These are phyloP conservation scores for Bos indicus DNA, from an alignment of 2,113 vertebrate species.

Conservation along the genomic window DNA sequence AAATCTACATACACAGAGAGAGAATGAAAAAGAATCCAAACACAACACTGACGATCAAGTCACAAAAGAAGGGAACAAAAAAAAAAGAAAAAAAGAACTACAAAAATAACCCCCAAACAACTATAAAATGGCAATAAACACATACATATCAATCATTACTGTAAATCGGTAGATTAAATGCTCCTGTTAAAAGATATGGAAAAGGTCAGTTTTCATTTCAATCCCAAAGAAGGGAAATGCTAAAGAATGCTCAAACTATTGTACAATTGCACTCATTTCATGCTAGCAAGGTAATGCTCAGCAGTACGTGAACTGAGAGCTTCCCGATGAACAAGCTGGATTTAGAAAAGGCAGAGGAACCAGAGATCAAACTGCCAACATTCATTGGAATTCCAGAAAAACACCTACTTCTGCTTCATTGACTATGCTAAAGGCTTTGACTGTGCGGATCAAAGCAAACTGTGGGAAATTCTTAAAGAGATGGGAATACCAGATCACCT, in stretches of 20 bases:
- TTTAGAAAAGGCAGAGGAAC: background rate
- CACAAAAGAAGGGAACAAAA: background rate
- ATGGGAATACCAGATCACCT: background rate
- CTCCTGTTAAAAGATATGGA: background rate
- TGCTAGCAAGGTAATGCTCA: background rate
- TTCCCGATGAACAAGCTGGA: background rate
- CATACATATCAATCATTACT: background rate
- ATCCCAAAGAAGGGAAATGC: background rate
- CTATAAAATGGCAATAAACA: background rate
- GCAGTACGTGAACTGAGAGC: background rate
- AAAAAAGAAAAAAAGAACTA: background rate
- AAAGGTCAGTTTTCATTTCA: background rate
- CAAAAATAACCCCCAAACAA: background rate
- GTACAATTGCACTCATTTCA: background rate
- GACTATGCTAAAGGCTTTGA: background rate
- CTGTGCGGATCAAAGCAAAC: background rate
- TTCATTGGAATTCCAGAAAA: background rate
- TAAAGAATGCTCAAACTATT: background rate
- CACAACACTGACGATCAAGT: background rate
- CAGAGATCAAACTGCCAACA: background rate
- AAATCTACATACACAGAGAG: background rate
- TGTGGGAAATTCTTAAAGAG: background rate
- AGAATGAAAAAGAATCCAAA: background rate
- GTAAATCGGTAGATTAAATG: background rate
- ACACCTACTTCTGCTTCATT: background rate